Evolutionary conservation across 1,140 invertebrate genomes (phyloP).

Genomic region (Zaprionus taronus): DNA sequence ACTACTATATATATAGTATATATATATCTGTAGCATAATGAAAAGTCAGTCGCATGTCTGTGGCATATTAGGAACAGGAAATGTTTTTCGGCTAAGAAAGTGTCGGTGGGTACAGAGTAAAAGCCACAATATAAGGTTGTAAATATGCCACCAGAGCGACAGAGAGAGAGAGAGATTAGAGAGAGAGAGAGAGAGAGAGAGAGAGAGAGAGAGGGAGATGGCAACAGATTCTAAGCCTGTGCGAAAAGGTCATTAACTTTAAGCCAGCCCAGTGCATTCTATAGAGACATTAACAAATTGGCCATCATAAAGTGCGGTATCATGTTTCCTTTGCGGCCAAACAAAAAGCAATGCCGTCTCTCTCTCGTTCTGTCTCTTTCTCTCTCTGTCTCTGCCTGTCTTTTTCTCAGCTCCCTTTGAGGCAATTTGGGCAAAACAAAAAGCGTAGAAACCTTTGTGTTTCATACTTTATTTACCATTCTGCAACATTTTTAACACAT

Average conservation of each 20-base stretch:
- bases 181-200: neutral
- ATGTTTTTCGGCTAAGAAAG: slow-evolving; percentile 66
- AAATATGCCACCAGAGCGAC: slow-evolving; percentile 2
- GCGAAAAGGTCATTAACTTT: slow-evolving; percentile 64
- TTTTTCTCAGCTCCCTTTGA: neutral
- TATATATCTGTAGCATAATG: slow-evolving; percentile 33
- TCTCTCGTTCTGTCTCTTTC: neutral
- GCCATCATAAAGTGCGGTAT: slow-evolving; percentile 69
- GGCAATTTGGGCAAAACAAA: slow-evolving; percentile 60
- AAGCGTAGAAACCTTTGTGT: slow-evolving; percentile 23
- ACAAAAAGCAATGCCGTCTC: slow-evolving; percentile 16
- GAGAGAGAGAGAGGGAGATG: neutral
- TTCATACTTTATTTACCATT: slow-evolving; percentile 32
- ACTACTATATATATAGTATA: neutral
- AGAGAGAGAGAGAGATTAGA: neutral
- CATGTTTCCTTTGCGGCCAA: slow-evolving; percentile 53
- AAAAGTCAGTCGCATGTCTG: slow-evolving; percentile 66
- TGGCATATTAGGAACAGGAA: slow-evolving; percentile 68
- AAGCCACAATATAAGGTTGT: slow-evolving; percentile 29
- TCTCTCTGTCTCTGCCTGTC: neutral
- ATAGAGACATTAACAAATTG: slow-evolving; percentile 52
- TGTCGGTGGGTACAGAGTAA: slow-evolving; percentile 52
- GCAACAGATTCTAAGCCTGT: slow-evolving; percentile 16
- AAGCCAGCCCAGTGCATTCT: slow-evolving; percentile 46
- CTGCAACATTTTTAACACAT: slow-evolving; percentile 47